Conservation (phyloP, 2,113 vertebrate species). For the Numenius arquata region DNA sequence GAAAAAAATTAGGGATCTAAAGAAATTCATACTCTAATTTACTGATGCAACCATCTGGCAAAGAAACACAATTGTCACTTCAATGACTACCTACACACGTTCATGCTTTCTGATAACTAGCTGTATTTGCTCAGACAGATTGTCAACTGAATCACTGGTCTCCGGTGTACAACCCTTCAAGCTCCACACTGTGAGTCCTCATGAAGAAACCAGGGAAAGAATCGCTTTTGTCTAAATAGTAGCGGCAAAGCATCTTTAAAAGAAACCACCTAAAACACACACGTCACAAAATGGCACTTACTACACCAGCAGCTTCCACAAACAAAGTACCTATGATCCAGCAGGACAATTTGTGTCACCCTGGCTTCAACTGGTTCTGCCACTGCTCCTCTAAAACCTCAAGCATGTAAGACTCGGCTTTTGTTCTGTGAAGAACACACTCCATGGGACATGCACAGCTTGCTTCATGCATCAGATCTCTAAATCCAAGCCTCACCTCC, state of each 20-base stretch:
- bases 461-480: background rate
- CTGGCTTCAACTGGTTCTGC: background rate
- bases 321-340: background rate
- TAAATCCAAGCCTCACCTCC: background rate
- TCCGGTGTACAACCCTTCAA: background rate
- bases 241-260: background rate
- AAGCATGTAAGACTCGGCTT: background rate
- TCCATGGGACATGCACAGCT: background rate
- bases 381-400: background rate
- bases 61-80: background rate
- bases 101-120: background rate
- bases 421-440: background rate
- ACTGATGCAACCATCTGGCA: background rate
- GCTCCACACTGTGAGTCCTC: background rate
- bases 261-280: background rate
- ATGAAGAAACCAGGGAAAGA: background rate
- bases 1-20: background rate
- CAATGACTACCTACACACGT: background rate
- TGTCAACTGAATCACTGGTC: background rate
- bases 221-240: background rate
- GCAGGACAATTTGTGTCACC: background rate
- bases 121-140: background rate
- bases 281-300: background rate
- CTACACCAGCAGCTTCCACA: background rate
- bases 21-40: background rate